These are phyloP conservation scores for Allobates femoralis DNA, from an alignment of 2,797 vertebrate species.

Conservation along the genomic window DNA sequence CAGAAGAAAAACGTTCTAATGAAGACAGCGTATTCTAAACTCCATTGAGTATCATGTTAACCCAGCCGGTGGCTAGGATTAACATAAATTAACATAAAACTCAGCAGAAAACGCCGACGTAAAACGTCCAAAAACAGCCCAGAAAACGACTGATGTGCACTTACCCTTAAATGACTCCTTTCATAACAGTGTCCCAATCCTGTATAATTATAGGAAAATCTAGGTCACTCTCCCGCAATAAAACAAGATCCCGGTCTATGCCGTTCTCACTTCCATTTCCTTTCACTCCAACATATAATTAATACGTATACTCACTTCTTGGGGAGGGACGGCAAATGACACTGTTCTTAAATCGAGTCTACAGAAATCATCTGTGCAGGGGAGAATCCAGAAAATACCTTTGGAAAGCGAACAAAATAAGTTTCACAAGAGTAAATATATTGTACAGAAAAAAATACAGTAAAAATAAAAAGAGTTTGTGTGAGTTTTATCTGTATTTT, in stretches of 20 bases:
- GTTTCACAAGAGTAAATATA: no score
- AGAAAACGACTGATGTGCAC: no score
- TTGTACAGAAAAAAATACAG: no score
- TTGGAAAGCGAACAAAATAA: neutral
- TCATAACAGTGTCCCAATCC: neutral
- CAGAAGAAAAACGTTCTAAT: no score
- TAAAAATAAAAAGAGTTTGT: no score
- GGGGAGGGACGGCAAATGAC: conserved; percentile 59
- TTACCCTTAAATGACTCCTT: neutral
- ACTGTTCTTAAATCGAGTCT: conserved; percentile 53
- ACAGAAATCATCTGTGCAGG: conserved; percentile 54
- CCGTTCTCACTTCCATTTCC: neutral
- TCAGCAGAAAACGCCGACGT: no score
- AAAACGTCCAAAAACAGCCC: no score
- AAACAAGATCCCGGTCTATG: neutral
- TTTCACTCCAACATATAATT: neutral
- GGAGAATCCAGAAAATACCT: conserved; percentile 62
- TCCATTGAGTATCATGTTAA: no score
- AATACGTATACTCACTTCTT: conserved; percentile 61
- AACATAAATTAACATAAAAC: no score
- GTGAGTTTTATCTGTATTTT: no score
- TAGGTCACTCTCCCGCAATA: neutral
- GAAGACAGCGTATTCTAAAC: no score
- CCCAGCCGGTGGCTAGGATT: no score
- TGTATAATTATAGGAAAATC: neutral